These are phyloP conservation scores for Tricholaema leucomelas DNA, from an alignment of 2,113 vertebrate genomes.

Conservation along the genomic window DNA sequence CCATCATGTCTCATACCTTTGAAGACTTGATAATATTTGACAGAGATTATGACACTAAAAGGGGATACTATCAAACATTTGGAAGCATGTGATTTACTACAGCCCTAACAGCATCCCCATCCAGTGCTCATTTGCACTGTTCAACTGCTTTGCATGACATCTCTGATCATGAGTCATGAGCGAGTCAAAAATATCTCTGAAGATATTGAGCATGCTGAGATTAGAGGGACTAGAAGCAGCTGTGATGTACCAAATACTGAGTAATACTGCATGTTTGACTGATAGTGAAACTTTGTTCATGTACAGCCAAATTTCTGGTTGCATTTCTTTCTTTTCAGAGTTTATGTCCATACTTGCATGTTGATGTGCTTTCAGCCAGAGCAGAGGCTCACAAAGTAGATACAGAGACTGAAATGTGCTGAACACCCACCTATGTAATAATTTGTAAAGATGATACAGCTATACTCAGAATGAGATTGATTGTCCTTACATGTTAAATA, in stretches of 20 bases:
- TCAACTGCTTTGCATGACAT: background rate
- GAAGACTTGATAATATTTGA: background rate
- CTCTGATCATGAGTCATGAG: background rate
- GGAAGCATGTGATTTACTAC: background rate
- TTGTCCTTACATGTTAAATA: background rate
- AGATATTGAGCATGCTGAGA: background rate
- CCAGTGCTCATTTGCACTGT: background rate
- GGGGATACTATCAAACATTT: background rate
- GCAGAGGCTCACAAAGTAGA: background rate
- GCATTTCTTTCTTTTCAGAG: background rate
- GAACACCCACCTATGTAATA: background rate
- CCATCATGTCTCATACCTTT: background rate
- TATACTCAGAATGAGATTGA: background rate
- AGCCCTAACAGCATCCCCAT: background rate
- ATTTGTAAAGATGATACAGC: background rate
- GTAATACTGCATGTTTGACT: background rate
- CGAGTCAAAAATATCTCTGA: background rate
- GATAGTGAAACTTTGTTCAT: slow-evolving; percentile 11
- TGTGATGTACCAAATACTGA: background rate
- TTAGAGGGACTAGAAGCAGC: background rate
- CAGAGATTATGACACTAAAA: background rate
- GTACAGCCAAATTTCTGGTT: slow-evolving; percentile 17
- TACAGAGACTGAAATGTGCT: background rate
- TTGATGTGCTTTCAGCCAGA: background rate
- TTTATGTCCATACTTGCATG: slow-evolving; percentile 42